phyloP scores from a whole-genome alignment of 2,113 vertebrate genomes.

The Myiagra hebetior region DNA sequence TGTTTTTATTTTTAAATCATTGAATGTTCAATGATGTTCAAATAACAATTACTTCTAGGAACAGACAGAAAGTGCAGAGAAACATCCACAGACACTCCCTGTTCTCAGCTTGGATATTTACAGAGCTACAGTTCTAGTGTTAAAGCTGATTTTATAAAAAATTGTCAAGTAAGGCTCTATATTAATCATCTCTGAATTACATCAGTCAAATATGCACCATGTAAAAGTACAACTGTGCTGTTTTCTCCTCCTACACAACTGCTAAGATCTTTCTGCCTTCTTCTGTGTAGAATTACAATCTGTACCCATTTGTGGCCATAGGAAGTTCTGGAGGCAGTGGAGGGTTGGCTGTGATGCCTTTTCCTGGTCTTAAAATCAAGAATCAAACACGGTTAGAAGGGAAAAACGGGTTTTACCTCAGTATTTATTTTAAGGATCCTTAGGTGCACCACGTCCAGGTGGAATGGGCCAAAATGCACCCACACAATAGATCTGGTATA shows the following conservation, averaged over 20 bases:
- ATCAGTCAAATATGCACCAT: not conserved
- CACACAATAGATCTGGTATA: no score
- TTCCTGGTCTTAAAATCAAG: no score
- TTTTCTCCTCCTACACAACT: not conserved
- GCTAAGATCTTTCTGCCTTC: not conserved
- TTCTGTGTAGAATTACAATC: not conserved
- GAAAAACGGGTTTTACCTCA: no score
- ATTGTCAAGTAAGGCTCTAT: not conserved
- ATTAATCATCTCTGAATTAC: not conserved
- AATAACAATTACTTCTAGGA: not conserved
- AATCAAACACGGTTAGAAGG: no score
- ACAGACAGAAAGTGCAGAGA: not conserved
- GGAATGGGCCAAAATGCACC: no score
- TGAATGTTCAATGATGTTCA: not conserved
- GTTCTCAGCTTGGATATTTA: not conserved
- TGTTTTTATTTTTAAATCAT: not conserved
- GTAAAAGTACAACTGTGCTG: not conserved
- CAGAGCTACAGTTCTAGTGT: not conserved
- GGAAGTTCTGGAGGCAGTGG: not conserved
- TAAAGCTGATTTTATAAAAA: not conserved
- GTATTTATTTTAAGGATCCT: no score
- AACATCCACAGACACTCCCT: not conserved
- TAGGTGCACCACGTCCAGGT: no score
- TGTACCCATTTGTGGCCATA: not conserved
- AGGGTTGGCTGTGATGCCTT: not conserved